Evolutionary conservation across 1,140 invertebrate species (phyloP), one percentile per base, ranked within the genome.

Genomic region (Pemphigus obesinymphae): DNA sequence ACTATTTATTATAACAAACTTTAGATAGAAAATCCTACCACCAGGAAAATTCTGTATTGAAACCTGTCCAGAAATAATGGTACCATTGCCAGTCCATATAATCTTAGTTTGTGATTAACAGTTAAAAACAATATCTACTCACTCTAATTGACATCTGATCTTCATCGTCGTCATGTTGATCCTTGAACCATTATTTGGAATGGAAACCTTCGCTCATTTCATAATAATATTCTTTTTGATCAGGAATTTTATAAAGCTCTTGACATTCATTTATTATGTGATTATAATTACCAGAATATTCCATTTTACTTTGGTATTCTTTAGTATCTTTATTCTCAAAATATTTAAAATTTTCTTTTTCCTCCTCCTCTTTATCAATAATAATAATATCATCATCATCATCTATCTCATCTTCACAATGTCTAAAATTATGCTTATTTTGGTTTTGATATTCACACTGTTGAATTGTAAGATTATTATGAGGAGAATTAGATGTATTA

Each of bases 351-450:
- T 45, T 17, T 53, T 75, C 72, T 45, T 45, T 20, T 72, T 72
- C 68, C 0, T 58, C 50, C 31, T 72, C n/a, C 0, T 43, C 37
- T 43, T 72, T 58, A 6, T 70, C 45, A 29, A 34, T 6, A n/a
- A 43, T 29, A n/a, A n/a, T n/a, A n/a, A n/a, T n/a, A n/a, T 43
- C 70, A 34, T 58, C 10, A 7, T 70, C 82, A 20, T 63, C 10
- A 23, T 31, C 10, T 5, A n/a, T 17, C 17, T 50, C 48, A 15
- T 76, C 31, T 3, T 66, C 48, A 13, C 26, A 6, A 26, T 58
- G 20, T 13, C 23, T 40, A 17, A 87, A 7, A 76, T n/a, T 20
- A 83, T 68, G 82, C 83, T 84, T 8, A n/a, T 23, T 3, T 85
- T 86, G 26, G 70, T 82, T 68, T 20, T 70, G 84, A 34, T 82